Evolutionary conservation across 2,113 vertebrate genomes (phyloP), one percentile per base, ranked within the genome.

Genomic region (Anguilla rostrata): DNA sequence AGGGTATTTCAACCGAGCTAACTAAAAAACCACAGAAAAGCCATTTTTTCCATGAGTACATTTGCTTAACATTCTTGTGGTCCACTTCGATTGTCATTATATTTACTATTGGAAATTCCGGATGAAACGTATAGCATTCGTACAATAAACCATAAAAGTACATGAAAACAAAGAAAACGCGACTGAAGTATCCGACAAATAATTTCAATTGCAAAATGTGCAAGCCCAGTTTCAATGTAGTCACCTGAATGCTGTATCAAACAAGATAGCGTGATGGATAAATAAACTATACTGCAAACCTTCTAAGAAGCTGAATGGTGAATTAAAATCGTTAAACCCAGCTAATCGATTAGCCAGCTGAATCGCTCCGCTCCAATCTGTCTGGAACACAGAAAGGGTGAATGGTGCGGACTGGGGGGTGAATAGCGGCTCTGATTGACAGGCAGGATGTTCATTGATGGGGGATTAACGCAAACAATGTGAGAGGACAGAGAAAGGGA

Each of bases 381-480:
- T 75, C 71, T 34, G 71, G 71, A 75, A 29, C 11, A 34, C 26
- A 75, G 71, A 26, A 34, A 75, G 71, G 1, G n/a, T 75, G 88
- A 89, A 75, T 53, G 83, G 81, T 56, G 81, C 53, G 83, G 22
- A 81, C 41, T 80, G 82, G 83, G 81, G 60, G 43, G 83, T 71
- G 83, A 78, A 84, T 66, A 82, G 86, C 63, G 34, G 63, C 53
- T 57, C 66, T 88, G 88, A 90, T 86, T 88, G 91, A 91, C 90
- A 89, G 90, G 85, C 88, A 87, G 83, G 84, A 86, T 88, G 89
- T 87, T 91, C 90, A 92, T 86, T 89, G 91, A 91, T 87, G 87
- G 86, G 88, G 93, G 93, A 93, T 93, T 91, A 90, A 91, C 86
- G 90, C 81, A 87, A 90, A 91, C 93, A 92, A 94, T 92, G 90